Evolutionary conservation across 2,888 invertebrate species (phyloP).

Genomic region (Arctia plantaginis): DNA sequence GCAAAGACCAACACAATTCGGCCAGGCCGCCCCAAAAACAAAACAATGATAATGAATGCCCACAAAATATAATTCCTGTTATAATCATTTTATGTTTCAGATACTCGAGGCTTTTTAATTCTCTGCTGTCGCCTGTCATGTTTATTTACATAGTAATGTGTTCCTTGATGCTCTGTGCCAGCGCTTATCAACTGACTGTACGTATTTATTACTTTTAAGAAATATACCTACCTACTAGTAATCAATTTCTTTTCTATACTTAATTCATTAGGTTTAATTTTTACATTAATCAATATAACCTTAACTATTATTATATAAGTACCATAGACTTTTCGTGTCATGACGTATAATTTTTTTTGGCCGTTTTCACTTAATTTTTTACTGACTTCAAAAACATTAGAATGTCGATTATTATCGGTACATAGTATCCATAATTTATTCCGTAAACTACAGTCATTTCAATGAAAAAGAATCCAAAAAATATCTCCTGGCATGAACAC

Average conservation of each 20-base stretch:
- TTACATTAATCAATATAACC: not conserved
- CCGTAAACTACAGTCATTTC: too few relatives aligned
- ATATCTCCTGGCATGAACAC: too few relatives aligned
- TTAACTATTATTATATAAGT: not conserved
- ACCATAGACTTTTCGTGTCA: not conserved
- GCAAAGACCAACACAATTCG: constrained; percentile 25
- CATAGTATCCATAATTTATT: too few relatives aligned
- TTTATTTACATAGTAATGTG: constrained; percentile 77
- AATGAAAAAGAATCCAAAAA: too few relatives aligned
- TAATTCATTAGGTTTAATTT: not conserved
- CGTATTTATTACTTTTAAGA: constrained; percentile 40
- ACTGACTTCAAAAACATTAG: too few relatives aligned
- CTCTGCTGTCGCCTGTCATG: constrained; percentile 78
- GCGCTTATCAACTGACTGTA: constrained; percentile 76
- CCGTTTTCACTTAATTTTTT: too few relatives aligned
- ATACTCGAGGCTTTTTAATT: constrained; percentile 73
- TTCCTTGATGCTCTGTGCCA: constrained; percentile 76
- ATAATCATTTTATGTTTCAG: constrained; percentile 52
- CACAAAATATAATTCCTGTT: constrained; percentile 23
- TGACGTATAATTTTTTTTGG: not conserved
- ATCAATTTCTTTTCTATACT: too few relatives aligned
- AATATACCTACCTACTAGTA: not conserved
- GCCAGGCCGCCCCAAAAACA: constrained; percentile 35
- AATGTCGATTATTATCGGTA: too few relatives aligned
- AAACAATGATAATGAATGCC: constrained; percentile 48